Evolutionary conservation across 1,140 invertebrate genomes (phyloP).

Genomic region (Drosophila watanabei): DNA sequence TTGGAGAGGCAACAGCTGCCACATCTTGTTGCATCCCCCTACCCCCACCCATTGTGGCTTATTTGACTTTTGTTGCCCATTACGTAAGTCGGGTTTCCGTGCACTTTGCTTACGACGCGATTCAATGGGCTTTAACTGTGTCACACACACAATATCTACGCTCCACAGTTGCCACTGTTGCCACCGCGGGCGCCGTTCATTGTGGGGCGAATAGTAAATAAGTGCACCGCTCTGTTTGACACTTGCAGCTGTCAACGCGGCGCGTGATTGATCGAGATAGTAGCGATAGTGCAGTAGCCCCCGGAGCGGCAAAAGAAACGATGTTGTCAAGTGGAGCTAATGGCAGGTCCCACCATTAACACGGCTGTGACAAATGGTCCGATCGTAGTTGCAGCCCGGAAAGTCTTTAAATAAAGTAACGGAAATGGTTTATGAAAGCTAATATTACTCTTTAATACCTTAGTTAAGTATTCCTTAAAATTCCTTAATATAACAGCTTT

Average conservation of each 20-base stretch:
- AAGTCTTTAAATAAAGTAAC: conserved; percentile 2
- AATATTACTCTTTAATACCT: not conserved
- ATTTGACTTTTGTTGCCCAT: conserved; percentile 72
- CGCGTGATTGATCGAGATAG: conserved; percentile 67
- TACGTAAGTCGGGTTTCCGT: conserved; percentile 61
- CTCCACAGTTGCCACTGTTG: conserved; percentile 15
- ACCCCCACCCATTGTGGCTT: conserved; percentile 57
- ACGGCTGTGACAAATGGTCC: conserved; percentile 43
- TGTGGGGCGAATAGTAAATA: conserved; percentile 50
- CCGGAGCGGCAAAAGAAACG: conserved; percentile 13
- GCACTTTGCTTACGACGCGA: conserved; percentile 44
- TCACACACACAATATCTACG: conserved; percentile 45
- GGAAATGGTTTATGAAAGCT: not conserved
- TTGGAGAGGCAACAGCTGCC: conserved; percentile 42
- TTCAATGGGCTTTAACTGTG: conserved; percentile 63
- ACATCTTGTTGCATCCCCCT: conserved; percentile 40
- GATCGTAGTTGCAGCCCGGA: conserved; percentile 18
- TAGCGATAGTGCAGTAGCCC: conserved; percentile 30
- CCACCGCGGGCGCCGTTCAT: conserved; percentile 29
- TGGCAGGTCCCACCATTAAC: conserved; percentile 40
- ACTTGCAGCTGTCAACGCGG: conserved; percentile 78
- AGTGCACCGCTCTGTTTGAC: conserved; percentile 76
- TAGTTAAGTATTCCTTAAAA: no score
- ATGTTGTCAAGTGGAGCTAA: conserved; percentile 38
- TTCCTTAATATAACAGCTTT: no score